These are phyloP conservation scores for Campoletis raptor DNA, from an alignment of 2,888 invertebrate species.

Conservation along the genomic window DNA sequence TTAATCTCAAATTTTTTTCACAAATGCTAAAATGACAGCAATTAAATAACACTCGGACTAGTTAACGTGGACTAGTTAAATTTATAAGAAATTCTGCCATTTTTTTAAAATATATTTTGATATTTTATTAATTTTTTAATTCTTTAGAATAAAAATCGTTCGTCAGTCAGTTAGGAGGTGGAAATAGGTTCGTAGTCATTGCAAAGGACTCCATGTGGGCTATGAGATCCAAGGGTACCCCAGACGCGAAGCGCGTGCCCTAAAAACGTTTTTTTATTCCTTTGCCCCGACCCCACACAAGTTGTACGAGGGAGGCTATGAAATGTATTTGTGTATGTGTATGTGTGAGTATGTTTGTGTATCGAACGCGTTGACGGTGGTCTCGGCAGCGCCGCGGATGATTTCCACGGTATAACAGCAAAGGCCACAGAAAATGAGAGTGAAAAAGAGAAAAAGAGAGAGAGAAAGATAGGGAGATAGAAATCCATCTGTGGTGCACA, in stretches of 20 bases:
- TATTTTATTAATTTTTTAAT: neutral
- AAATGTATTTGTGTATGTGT: conserved; percentile 22
- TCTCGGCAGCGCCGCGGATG: conserved; percentile 41
- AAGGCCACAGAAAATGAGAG: conserved; percentile 41
- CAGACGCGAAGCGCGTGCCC: conserved; percentile 78
- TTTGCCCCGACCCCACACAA: conserved; percentile 67
- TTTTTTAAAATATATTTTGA: neutral
- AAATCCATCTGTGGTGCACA: conserved; percentile 40
- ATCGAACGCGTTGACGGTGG: conserved; percentile 60
- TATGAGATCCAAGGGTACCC: conserved; percentile 68
- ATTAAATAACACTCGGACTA: neutral
- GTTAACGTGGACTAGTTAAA: neutral
- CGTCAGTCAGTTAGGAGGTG: neutral
- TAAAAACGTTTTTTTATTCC: conserved; percentile 75
- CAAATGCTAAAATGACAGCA: neutral
- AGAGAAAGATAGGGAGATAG: neutral
- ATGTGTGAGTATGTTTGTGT: conserved; percentile 27
- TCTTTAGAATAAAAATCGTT: neutral
- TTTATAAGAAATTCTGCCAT: neutral
- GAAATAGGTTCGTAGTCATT: conserved; percentile 67
- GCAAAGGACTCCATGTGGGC: conserved; percentile 51
- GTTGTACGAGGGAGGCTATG: conserved; percentile 26
- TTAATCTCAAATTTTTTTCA: neutral
- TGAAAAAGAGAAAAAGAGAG: conserved; percentile 8
- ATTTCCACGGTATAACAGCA: conserved; percentile 63